Evolutionary conservation across 2,888 invertebrate genomes (phyloP), one percentile per base, ranked within the genome.

Genomic region (Cosmia trapezina): DNA sequence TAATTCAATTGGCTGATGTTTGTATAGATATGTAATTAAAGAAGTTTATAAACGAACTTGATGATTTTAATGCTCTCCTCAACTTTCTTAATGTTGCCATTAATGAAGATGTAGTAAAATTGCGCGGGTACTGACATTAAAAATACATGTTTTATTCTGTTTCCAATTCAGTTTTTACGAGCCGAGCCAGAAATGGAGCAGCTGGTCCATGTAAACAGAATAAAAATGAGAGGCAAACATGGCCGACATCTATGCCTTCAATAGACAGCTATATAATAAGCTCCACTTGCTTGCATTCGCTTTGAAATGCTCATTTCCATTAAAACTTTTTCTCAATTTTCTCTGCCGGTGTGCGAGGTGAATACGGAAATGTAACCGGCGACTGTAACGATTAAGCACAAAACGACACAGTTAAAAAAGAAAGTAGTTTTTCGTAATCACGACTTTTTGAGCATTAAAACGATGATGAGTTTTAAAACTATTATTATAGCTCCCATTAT

Each of bases 11-110:
- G 93, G 94, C 94, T 94, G 94, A 94, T 94, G 94, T 95, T 95
- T 95, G 94, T 95, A 95, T 95, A 95, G 95, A 90, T 91, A 93
- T 91, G 92, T 94, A 93, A 95, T 94, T 95, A 95, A 95, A 94
- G 90, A 94, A 91, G 92, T 95, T 95, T 95, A 94, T 93, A 94
- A 95, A 93, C 89, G 91, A 91, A 84, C 83, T 67, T 80, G 73
- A 83, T 86, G 77, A 86, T 89, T 88, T 83, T 78, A 81, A 82
- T 88, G 68, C 33, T 67, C 22, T 71, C 73, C 74, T 69, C 49
- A 33, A 54, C 68, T 51, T 43, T 76, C 54, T 85, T 81, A 72
- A 84, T 85, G 76, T 81, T 83, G 78, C 70, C 73, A 85, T 73
- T 80, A 73, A 54, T 68, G 22, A 78, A 75, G 56, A 69, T 66